A percentile compares a stretch with the other conserved stretches of the same genome.
phyloP scores from a whole-genome alignment of 2,797 vertebrate species.

The Pteronotus mesoamericanus region DNA sequence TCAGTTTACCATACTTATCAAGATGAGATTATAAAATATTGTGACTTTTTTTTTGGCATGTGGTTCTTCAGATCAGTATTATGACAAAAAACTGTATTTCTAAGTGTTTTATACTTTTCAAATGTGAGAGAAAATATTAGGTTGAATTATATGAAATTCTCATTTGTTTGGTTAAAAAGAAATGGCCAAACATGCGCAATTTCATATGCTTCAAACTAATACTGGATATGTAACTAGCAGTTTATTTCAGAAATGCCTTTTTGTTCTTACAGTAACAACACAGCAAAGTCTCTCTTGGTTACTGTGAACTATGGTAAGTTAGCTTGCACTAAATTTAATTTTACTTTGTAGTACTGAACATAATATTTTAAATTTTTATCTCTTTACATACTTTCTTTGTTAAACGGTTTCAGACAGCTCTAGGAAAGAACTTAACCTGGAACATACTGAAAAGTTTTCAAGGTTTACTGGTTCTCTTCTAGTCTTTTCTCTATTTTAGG shows the following conservation, averaged over 20 bases:
- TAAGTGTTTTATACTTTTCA: neutral
- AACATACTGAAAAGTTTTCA: neutral
- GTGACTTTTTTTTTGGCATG: neutral
- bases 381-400: neutral
- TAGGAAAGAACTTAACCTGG: neutral
- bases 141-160: neutral
- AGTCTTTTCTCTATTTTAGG: neutral
- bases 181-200: neutral
- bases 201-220: neutral
- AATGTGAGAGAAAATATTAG: neutral
- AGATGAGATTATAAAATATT: neutral
- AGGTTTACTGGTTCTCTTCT: neutral
- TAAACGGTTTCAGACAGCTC: neutral
- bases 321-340: conserved; percentile 19
- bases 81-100: neutral
- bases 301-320: neutral
- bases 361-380: neutral
- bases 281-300: neutral
- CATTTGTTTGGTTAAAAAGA: conserved; percentile 12
- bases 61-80: neutral
- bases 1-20: neutral
- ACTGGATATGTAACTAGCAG: neutral
- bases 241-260: neutral
- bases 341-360: neutral
- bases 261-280: neutral